Percentiles rank a stretch among this genome's conserved stretches.
phyloP scores from a whole-genome alignment of 2,797 vertebrate genomes.

The Leucoraja ocellata region DNA sequence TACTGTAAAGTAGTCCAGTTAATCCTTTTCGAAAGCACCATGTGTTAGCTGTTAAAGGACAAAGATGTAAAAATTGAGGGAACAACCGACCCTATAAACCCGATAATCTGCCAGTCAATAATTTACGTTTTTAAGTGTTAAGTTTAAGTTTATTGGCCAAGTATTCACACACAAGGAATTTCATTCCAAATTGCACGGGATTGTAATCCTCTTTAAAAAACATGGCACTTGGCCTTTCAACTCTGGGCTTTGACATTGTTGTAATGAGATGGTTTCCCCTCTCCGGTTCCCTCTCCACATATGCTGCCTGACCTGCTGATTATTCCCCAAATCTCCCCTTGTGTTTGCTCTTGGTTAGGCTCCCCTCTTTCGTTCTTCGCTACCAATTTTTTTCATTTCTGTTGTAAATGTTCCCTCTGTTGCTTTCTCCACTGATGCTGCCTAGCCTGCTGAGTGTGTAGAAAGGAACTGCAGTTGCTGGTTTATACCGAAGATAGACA shows the following conservation, averaged over 20 bases:
- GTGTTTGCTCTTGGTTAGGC: too few relatives aligned
- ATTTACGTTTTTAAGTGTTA: too few relatives aligned
- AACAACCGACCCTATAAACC: neutral
- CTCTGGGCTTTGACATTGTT: neutral
- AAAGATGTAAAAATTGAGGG: neutral
- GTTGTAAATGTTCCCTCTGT: too few relatives aligned
- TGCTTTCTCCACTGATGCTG: too few relatives aligned
- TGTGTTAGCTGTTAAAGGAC: constrained; percentile 15
- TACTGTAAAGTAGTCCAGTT: neutral
- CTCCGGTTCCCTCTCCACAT: neutral
- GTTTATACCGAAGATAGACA: too few relatives aligned
- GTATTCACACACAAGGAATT: neutral
- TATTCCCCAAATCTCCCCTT: too few relatives aligned
- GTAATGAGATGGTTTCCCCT: neutral
- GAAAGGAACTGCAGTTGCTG: too few relatives aligned
- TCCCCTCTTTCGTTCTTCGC: too few relatives aligned
- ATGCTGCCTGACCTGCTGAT: too few relatives aligned
- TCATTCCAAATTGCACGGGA: neutral
- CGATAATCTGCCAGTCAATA: neutral
- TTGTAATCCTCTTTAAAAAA: neutral
- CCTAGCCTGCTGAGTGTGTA: too few relatives aligned
- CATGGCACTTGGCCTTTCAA: neutral
- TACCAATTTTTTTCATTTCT: too few relatives aligned
- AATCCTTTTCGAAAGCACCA: neutral
- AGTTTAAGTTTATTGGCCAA: too few relatives aligned